phyloP scores from a whole-genome alignment of 2,113 vertebrate species.

The Colossoma macropomum region DNA sequence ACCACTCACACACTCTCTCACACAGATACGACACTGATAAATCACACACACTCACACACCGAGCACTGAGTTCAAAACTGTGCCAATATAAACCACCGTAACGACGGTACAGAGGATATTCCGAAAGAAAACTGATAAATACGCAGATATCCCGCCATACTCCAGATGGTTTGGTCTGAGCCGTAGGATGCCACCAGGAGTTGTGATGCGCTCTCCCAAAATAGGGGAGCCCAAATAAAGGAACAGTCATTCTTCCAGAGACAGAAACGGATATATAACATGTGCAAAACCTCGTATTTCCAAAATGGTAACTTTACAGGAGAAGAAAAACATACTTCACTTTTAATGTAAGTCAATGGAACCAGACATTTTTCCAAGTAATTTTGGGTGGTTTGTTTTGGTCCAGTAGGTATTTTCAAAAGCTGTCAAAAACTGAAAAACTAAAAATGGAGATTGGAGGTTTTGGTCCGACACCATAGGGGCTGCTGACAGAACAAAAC shows the following conservation, averaged over 20 bases:
- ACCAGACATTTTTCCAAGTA: too few species aligned
- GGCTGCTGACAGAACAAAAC: too few species aligned
- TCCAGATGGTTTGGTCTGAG: constrained; percentile 66
- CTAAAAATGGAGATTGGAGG: too few species aligned
- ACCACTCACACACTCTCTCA: constrained; percentile 58
- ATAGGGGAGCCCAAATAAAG: constrained; percentile 66
- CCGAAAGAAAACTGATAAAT: neutral
- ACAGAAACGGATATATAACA: neutral
- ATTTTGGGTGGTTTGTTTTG: too few species aligned
- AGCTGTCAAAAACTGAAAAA: too few species aligned
- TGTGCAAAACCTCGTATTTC: too few species aligned
- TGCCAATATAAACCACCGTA: neutral
- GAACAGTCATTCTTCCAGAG: constrained; percentile 60
- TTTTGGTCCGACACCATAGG: too few species aligned
- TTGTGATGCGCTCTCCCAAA: constrained; percentile 56
- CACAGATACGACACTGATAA: neutral
- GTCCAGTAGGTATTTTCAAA: too few species aligned
- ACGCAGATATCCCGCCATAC: too few species aligned
- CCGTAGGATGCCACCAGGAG: constrained; percentile 61
- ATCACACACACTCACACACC: neutral
- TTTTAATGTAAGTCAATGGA: too few species aligned
- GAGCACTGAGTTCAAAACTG: neutral
- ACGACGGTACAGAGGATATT: neutral
- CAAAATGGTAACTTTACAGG: too few species aligned
- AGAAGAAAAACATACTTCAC: too few species aligned